phyloP scores from a whole-genome alignment of 2,113 vertebrate genomes.

The Poeciliopsis prolifica region DNA sequence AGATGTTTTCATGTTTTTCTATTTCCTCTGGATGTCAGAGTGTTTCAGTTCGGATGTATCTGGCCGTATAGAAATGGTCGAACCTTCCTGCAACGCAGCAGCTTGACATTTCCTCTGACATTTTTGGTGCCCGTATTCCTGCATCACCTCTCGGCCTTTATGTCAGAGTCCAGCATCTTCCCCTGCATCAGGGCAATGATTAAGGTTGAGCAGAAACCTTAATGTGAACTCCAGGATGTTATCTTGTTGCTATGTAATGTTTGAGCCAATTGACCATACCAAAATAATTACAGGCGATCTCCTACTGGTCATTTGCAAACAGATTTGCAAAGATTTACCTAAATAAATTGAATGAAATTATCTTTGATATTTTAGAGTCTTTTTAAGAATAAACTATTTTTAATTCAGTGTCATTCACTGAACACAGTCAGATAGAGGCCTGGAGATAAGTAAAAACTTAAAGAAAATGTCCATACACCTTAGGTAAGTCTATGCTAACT shows the following conservation, averaged over 20 bases:
- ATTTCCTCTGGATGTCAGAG: not conserved
- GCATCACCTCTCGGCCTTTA: constrained; percentile 56
- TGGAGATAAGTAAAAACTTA: no score
- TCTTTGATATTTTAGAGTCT: not conserved
- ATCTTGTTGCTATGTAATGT: no score
- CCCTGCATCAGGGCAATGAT: constrained; percentile 16
- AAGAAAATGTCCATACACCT: not conserved
- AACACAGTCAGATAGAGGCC: no score
- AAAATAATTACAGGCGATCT: no score
- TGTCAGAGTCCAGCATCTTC: constrained; percentile 30
- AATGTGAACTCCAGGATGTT: constrained; percentile 15
- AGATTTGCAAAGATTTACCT: not conserved
- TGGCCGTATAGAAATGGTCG: constrained; percentile 1
- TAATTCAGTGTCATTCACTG: no score
- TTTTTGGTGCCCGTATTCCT: constrained; percentile 49
- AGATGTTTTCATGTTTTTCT: constrained; percentile 10
- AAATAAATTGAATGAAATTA: not conserved
- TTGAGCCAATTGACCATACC: no score
- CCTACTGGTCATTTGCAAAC: no score
- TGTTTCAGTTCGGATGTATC: not conserved
- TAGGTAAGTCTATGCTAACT: not conserved
- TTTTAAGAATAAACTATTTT: not conserved
- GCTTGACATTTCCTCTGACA: constrained; percentile 73
- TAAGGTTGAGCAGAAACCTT: constrained; percentile 20
- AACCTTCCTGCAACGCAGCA: constrained; percentile 29